A percentile compares a stretch with the other conserved stretches of the same genome.
These are phyloP conservation scores for Drosophila micromelanica DNA, from an alignment of 1,140 invertebrate genomes.

Conservation along the genomic window DNA sequence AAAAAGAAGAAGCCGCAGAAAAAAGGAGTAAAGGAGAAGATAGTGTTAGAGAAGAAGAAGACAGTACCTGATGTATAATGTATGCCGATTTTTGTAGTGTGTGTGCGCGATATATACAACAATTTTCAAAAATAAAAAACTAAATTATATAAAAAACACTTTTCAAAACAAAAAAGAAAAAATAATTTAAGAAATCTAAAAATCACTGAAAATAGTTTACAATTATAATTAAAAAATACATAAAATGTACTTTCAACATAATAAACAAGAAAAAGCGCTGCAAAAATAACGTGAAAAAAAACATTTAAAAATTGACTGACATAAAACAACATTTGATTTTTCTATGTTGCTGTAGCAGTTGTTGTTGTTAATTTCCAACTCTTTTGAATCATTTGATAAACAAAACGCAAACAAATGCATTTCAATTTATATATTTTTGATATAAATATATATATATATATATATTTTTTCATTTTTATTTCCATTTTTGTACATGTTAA, in stretches of 20 bases:
- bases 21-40: not conserved
- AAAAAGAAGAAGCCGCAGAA: too few species aligned
- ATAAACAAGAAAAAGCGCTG: too few species aligned
- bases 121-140: too few species aligned
- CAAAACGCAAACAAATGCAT: conserved; percentile 16
- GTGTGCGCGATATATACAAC: not conserved
- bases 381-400: not conserved
- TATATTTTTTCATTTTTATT: conserved; percentile 6
- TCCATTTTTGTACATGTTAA: conserved; percentile 6
- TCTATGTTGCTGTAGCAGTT: not conserved
- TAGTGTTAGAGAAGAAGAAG: not conserved
- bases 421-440: conserved; percentile 16
- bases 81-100: not conserved
- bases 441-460: conserved; percentile 3
- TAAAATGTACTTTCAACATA: not conserved
- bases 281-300: not conserved
- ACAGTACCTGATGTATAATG: not conserved
- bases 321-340: not conserved
- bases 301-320: not conserved
- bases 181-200: not conserved
- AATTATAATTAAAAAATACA: too few species aligned
- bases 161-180: too few species aligned
- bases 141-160: too few species aligned
- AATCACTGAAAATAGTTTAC: too few species aligned
- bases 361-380: not conserved